phyloP scores from a whole-genome alignment of 2,113 vertebrate species.

The Neolamprologus hecqui region DNA sequence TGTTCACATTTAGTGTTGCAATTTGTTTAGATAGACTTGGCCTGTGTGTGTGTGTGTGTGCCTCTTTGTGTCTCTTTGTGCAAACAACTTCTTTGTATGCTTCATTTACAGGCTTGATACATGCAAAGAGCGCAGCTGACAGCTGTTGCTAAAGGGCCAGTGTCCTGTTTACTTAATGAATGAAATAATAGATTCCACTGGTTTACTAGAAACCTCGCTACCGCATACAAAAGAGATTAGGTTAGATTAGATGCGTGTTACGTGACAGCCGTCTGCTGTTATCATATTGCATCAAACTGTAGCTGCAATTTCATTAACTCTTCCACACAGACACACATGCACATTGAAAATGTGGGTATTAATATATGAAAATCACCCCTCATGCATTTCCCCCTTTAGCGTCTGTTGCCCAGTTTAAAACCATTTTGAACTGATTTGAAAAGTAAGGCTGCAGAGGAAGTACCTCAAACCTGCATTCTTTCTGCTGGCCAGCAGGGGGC shows the following conservation, averaged over 20 bases:
- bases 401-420: not conserved
- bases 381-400: not conserved
- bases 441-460: not conserved
- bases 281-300: not conserved
- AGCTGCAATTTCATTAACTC: not conserved
- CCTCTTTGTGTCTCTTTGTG: not conserved
- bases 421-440: accelerated
- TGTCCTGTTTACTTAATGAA: constrained; percentile 9
- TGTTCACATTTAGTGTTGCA: not conserved
- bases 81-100: not conserved
- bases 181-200: not conserved
- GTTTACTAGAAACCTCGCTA: not conserved
- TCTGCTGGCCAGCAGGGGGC: not conserved
- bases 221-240: not conserved
- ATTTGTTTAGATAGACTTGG: not conserved
- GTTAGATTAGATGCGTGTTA: not conserved
- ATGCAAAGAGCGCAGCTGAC: not conserved
- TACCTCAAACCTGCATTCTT: not conserved
- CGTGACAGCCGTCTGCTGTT: not conserved
- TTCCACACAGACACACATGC: not conserved
- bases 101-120: not conserved
- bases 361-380: not conserved
- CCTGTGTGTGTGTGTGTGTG: not conserved
- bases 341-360: not conserved
- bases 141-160: not conserved